Evolutionary conservation across 2,888 invertebrate genomes (phyloP).

Genomic region (Coenonympha glycerion): DNA sequence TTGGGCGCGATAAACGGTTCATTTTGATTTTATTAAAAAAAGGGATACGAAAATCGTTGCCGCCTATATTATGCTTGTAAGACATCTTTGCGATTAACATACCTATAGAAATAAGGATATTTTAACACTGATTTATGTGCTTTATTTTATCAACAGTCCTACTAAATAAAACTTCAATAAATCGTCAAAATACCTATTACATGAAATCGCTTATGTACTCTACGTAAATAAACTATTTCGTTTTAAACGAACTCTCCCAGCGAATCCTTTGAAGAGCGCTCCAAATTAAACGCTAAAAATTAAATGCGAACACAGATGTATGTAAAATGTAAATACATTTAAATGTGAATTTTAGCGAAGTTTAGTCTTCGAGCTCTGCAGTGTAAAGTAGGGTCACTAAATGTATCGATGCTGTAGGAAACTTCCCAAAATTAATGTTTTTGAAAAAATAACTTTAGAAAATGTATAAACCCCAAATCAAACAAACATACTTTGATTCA

Average conservation of each 20-base stretch:
- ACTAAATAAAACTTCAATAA: no score
- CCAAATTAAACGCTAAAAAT: constrained; percentile 1
- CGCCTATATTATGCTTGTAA: no score
- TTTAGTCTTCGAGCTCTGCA: constrained; percentile 4
- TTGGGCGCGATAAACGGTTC: background rate
- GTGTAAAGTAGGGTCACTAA: background rate
- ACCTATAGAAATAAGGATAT: no score
- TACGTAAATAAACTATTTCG: background rate
- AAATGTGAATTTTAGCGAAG: constrained; percentile 3
- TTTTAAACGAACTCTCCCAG: background rate
- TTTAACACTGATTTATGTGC: no score
- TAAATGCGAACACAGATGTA: background rate
- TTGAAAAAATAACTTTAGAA: no score
- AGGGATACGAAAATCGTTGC: no score
- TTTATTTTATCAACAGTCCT: no score
- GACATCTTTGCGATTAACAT: no score
- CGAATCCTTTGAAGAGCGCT: constrained; percentile 8
- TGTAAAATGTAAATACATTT: constrained; percentile 13
- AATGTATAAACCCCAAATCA: no score
- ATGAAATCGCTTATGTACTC: background rate
- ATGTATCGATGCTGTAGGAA: background rate
- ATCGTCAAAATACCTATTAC: no score
- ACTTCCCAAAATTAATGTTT: background rate
- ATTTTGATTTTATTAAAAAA: no score
- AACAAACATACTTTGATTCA: no score